These are phyloP conservation scores for Drosophila planitibia DNA, from an alignment of 2,888 invertebrate species.

Conservation along the genomic window DNA sequence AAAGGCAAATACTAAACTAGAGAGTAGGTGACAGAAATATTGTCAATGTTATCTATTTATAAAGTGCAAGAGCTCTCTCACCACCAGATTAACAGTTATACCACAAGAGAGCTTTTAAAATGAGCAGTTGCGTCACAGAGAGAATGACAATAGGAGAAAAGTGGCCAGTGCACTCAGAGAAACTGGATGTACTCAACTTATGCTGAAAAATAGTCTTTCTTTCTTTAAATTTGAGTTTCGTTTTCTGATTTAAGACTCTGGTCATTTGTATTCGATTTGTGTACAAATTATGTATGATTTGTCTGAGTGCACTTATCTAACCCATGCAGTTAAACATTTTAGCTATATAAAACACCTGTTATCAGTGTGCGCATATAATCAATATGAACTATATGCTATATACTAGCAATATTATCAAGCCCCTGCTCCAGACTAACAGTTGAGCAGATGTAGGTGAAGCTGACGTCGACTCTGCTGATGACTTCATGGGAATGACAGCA, in stretches of 20 bases:
- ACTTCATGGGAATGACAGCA: slow-evolving; percentile 54
- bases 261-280: background rate
- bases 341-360: slow-evolving; percentile 32
- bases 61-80: slow-evolving; percentile 24
- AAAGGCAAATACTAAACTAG: slow-evolving; percentile 35
- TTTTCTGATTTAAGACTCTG: background rate
- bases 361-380: slow-evolving; percentile 22
- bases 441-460: slow-evolving; percentile 30
- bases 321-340: slow-evolving; percentile 1
- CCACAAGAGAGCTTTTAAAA: background rate
- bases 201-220: background rate
- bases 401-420: slow-evolving; percentile 1
- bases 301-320: slow-evolving; percentile 9
- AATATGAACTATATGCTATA: background rate
- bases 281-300: background rate
- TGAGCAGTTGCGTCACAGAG: slow-evolving; percentile 9
- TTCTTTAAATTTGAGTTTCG: background rate
- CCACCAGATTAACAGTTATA: slow-evolving; percentile 8
- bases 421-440: slow-evolving; percentile 17
- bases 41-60: slow-evolving; percentile 64
- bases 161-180: background rate
- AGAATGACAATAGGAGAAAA: slow-evolving; percentile 1
- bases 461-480: slow-evolving; percentile 32
- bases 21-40: slow-evolving; percentile 58
- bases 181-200: background rate